Evolutionary conservation across 2,113 vertebrate species (phyloP).

Genomic region (Gasterosteus aculeatus): DNA sequence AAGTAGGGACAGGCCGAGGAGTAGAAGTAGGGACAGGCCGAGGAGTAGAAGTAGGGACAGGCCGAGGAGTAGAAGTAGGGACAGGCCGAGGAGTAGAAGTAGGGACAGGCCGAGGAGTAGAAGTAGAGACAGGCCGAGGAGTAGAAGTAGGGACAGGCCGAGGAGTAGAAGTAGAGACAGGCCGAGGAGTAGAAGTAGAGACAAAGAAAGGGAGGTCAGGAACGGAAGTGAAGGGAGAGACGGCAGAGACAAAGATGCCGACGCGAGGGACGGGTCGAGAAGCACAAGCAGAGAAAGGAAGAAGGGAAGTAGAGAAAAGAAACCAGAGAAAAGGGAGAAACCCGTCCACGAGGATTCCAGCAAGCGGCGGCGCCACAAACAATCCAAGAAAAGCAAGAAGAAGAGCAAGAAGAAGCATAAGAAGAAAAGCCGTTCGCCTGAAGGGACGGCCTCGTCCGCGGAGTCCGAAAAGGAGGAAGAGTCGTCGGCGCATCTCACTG

Average conservation of each 20-base stretch:
- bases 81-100: slow-evolving; percentile 44
- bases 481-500: not conserved
- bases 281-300: slow-evolving; percentile 32
- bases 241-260: not conserved
- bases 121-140: slow-evolving; percentile 37
- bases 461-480: slow-evolving; percentile 66
- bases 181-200: not conserved
- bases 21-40: slow-evolving; percentile 25
- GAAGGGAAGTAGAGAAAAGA: slow-evolving; percentile 50
- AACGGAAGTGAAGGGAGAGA: not conserved
- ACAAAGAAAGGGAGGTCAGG: not conserved
- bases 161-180: slow-evolving; percentile 53
- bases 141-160: slow-evolving; percentile 43
- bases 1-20: slow-evolving; percentile 65
- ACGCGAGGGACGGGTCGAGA: slow-evolving; percentile 29
- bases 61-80: slow-evolving; percentile 4
- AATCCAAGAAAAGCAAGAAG: slow-evolving; percentile 81
- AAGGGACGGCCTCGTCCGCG: slow-evolving; percentile 56
- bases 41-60: slow-evolving; percentile 53
- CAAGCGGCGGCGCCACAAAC: slow-evolving; percentile 67
- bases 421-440: slow-evolving; percentile 68
- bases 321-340: slow-evolving; percentile 20
- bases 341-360: slow-evolving; percentile 3
- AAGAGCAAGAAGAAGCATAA: slow-evolving; percentile 82
- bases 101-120: slow-evolving; percentile 27